Evolutionary conservation across 2,888 invertebrate species (phyloP), one percentile per base, ranked within the genome.

Genomic region (Aplocera efformata): DNA sequence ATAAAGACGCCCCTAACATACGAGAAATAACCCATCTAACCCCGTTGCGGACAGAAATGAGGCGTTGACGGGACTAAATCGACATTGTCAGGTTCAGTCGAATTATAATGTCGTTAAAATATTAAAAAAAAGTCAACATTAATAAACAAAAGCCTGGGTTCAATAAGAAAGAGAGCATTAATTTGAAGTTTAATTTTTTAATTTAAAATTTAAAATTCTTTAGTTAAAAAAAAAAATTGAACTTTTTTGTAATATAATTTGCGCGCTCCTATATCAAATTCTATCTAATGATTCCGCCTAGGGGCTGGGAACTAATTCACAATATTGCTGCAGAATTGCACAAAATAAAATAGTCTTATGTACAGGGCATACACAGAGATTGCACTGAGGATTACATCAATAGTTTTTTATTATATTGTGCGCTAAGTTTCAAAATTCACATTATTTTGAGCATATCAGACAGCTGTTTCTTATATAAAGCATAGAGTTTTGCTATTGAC

Each of bases 401-500:
- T 79, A 81, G 65, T 72, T 68, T 62, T 55, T 75, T 81, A 74
- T 70, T 79, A 80, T 80, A 82, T 85, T 88, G 86, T 88, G 86
- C 86, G 86, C 82, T 83, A 83, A 82, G 84, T 85, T 83, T 75
- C 84, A 78, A 75, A 52, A 71, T 82, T 83, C 80, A 84, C 80
- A 79, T 74, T 75, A 75, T 75, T 73, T 88, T 88, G 86, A 88
- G 86, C 86, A 85, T 83, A 60, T 69, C 72, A 72, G 85, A 86
- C 85, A 88, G 85, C 76, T 79, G 83, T 80, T 69, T 75, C 67
- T 74, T 73, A 78, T 70, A 72, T 72, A 75, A 81, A 84, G 79
- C 82, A 75, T 76, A 76, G 59, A 83, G 85, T 85, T 86, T 88
- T 88, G 86, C 86, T 88, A 88, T 86, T 86, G 86, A 86, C 86